Base-by-base conservation (phyloP, 2,888 invertebrate species). In the Coelinius sp. region DNA sequence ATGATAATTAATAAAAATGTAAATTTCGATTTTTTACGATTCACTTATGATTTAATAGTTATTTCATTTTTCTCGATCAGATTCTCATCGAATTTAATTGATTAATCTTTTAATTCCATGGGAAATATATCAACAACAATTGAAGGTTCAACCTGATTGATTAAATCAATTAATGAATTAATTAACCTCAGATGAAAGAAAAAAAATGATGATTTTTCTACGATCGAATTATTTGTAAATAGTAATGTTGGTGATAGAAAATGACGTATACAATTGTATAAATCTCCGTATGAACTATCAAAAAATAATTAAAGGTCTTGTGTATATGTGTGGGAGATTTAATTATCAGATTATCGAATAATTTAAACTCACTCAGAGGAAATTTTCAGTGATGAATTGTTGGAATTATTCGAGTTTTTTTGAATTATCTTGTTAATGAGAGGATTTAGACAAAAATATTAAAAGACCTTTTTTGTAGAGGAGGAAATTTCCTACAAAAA, bases 221-320 rank as follows among this genome's bases (percentile, higher is more conserved):
- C 70, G 74, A 64, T 59, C 77, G 72, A 75, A 63, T 76, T 76
- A 75, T 76, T 76, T 77, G 77, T 77, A 77, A 75, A 76, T 77
- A 77, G 59, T 59, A 59, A 14, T 67, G 74, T 77, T 69, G 44
- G 27, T n/a, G 52, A 35, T 59, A 59, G 59, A 14, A 17, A 20
- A 35, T 59, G 35, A 59, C 59, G 35, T 59, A 59, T 17, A 31
- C 20, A 59, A 44, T 44, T 64, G 64, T 46, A 46, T 46, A 64
- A 49, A 49, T 49, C 46, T 20, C 20, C 20, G 46, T 49, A 49
- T 49, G 17, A 49, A 49, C 8, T 49, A n/a, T 49, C 5, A 17
- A 49, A 49, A 17, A 8, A 17, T 4, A 20, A 49, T 24, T 12
- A n/a, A n/a, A n/a, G 6, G 25, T 53, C 25, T 44, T 70, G 74